Base-by-base conservation (phyloP, 2,113 vertebrate genomes). In the Guaruba guarouba region DNA sequence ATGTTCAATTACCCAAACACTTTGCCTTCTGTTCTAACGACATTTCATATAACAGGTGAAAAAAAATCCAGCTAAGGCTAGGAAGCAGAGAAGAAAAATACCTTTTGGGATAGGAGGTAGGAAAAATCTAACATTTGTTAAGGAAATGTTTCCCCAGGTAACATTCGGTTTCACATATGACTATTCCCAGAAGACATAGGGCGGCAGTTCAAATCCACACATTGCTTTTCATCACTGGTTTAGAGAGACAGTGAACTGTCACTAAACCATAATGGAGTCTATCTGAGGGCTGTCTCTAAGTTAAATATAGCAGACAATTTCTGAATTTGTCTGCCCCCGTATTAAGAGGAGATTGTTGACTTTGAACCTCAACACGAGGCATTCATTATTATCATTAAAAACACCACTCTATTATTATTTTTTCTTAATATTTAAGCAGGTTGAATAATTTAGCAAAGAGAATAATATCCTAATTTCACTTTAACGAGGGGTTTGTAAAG, bases 371-470 rank as follows among this genome's bases (percentile, higher is more conserved):
- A 70, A 48, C 17, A 54, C 1, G 15, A 88, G 22, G 25, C 31
- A 61, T 66, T 88, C 15, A 10, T 59, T 80, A 77, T 76, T 16
- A 90, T 24, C 33, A 71, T 95, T 96, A 71, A 77, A 90, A 95
- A 90, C 82, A 85, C 74, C 27, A n/a, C 5, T 7, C 11, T 24
- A 33, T 94, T 68, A 70, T 90, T 51, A 51, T 67, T 88, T 95
- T 88, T 82, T 44, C 52, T 77, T 80, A 84, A 54, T 90, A 87
- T 95, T 96, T 93, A 82, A 95, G 51, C 29, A 71, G n/a, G 43
- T 76, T 87, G 59, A 92, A 96, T 89, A 80, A 95, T 88, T 93
- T 64, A 68, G 46, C 1, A 1, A 78, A 68, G 10, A 69, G 41
- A 59, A 68, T 67, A 90, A 88, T 61, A 49, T 16, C 88, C 48